Evolutionary conservation across 2,113 vertebrate species (phyloP), one percentile per base, ranked within the genome.

Genomic region (Galbula dea): DNA sequence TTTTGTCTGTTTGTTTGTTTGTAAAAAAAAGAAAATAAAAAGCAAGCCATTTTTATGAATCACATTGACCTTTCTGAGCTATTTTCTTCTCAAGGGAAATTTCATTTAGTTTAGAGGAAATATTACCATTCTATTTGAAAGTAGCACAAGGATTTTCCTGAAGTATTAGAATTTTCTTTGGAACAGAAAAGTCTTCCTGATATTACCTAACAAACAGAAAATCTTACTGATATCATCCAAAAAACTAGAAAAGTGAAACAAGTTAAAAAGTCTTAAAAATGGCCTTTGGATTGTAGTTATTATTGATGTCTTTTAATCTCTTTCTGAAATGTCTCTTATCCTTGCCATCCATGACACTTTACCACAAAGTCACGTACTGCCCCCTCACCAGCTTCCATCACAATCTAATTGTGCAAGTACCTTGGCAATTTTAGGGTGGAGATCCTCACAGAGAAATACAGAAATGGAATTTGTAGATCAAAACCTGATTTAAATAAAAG

Each of bases 41-140:
- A 4, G 1, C 79, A 91, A 83, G 39, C 26, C 6, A 22, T 65
- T 94, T 85, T 94, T 91, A 91, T 46, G 79, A 89, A 76, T 86
- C 41, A n/a, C 57, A 26, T 76, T 87, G 71, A 93, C 92, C 63
- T 89, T 88, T 71, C 51, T 48, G 37, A 93, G 78, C 49, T 89
- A 11, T 79, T 73, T 69, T 51, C 51, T 91, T 86, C 79, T 91
- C 88, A 14, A 65, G 91, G 87, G 89, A 85, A 87, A 91, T 94
- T 61, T 89, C 23, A 36, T 82, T 95, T 87, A 45, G 46, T 69
- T 89, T 72, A 69, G 29, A 89, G 57, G 93, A 91, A 91, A 90
- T 8, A 4, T 91, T 89, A 75, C 48, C 3, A 0, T 61, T 48
- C 49, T 27, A 6, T 68, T 90, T 57, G 66, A 82, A 72, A 89